phyloP scores from a whole-genome alignment of 2,797 vertebrate genomes.

The Sphenopsis melanotis region DNA sequence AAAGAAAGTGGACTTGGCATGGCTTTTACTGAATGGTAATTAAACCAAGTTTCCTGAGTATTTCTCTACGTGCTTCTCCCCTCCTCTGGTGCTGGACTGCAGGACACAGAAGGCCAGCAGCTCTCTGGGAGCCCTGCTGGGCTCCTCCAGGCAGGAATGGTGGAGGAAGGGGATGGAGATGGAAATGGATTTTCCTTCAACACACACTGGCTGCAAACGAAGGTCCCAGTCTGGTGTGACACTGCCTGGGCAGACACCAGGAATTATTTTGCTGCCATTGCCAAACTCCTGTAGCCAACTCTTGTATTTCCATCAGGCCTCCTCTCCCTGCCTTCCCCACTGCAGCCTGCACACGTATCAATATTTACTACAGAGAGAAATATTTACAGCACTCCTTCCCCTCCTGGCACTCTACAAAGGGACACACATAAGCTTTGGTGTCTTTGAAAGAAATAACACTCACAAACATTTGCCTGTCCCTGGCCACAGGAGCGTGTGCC shows the following conservation, averaged over 20 bases:
- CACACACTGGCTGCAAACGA: not conserved
- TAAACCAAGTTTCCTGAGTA: conserved; percentile 73
- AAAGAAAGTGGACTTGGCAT: conserved; percentile 55
- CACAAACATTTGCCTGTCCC: conserved; percentile 28
- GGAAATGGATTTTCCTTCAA: not conserved
- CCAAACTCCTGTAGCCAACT: not conserved
- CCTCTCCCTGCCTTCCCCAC: conserved; percentile 11
- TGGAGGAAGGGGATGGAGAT: not conserved
- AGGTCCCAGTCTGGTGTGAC: not conserved
- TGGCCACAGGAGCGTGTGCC: not conserved
- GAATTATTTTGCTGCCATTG: not conserved
- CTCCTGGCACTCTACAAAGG: conserved; percentile 42
- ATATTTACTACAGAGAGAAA: conserved; percentile 52
- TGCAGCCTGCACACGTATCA: conserved; percentile 9
- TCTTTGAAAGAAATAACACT: conserved; percentile 59
- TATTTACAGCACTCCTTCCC: conserved; percentile 65
- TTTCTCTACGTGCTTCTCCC: conserved; percentile 37
- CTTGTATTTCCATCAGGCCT: not conserved
- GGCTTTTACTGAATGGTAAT: conserved; percentile 65
- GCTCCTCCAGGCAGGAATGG: not conserved
- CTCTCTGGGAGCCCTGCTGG: not conserved
- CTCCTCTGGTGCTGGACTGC: not conserved
- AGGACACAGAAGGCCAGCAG: not conserved
- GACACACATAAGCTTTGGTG: conserved; percentile 64
- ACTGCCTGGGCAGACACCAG: not conserved